Evolutionary conservation across 1,140 invertebrate species (phyloP).

Genomic region (Spodoptera frugiperda): DNA sequence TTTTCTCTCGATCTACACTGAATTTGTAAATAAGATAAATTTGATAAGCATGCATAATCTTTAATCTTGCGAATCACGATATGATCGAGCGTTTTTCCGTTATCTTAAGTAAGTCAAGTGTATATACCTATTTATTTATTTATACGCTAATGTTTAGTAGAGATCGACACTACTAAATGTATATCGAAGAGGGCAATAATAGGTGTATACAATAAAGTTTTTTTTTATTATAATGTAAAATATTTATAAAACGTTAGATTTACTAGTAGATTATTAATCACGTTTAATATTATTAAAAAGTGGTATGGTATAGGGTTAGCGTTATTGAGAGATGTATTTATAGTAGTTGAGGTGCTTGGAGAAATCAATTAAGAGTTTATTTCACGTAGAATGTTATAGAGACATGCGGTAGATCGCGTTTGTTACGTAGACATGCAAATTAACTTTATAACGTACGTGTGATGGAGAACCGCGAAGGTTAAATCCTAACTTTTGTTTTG

Average conservation of each 20-base stretch:
- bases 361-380: constrained; percentile 48
- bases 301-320: constrained; percentile 71
- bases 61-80: constrained; percentile 62
- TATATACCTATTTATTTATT: constrained; percentile 72
- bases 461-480: constrained; percentile 46
- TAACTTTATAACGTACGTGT: constrained; percentile 46
- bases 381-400: constrained; percentile 47
- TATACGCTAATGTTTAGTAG: constrained; percentile 58
- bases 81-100: constrained; percentile 65
- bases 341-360: constrained; percentile 73
- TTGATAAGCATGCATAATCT: constrained; percentile 71
- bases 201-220: constrained; percentile 75
- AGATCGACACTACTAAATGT: constrained; percentile 61
- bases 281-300: constrained; percentile 63
- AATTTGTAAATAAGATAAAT: constrained; percentile 83
- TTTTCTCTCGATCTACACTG: constrained; percentile 75
- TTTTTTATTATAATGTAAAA: constrained; percentile 73
- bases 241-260: constrained; percentile 76
- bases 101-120: constrained; percentile 56
- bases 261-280: constrained; percentile 64
- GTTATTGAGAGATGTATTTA: constrained; percentile 64
- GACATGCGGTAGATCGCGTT: constrained; percentile 32
- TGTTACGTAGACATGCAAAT: constrained; percentile 45
- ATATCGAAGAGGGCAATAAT: constrained; percentile 83
- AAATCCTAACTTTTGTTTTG: constrained; percentile 59